These are phyloP conservation scores for Sebastes schlegelii DNA, from an alignment of 2,113 vertebrate species.

Conservation along the genomic window DNA sequence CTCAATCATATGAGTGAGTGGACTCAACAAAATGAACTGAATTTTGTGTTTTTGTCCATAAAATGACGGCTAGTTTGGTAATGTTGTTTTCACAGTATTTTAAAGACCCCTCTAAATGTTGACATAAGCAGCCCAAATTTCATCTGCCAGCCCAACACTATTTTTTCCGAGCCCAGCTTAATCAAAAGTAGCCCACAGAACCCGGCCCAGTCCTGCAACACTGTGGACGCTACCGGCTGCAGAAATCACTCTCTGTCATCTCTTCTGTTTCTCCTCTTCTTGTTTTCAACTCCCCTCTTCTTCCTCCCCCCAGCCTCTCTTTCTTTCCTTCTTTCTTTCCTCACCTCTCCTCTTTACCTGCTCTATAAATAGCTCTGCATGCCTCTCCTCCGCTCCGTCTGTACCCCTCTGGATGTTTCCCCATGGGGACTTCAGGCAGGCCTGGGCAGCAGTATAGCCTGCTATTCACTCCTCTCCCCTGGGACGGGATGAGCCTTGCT, in stretches of 20 bases:
- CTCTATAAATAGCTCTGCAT: slow-evolving; percentile 74
- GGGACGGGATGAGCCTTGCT: slow-evolving; percentile 60
- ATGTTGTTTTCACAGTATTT: no score
- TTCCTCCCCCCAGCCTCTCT: neutral
- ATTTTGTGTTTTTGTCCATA: no score
- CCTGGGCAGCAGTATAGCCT: slow-evolving; percentile 62
- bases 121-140: no score
- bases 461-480: slow-evolving; percentile 61
- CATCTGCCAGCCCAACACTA: no score
- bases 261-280: slow-evolving; percentile 24
- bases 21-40: no score
- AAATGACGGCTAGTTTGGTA: no score
- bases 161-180: no score
- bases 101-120: no score
- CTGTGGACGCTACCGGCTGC: slow-evolving; percentile 6
- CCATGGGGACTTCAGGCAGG: slow-evolving; percentile 63
- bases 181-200: no score
- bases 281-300: slow-evolving; percentile 30
- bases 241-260: slow-evolving; percentile 56
- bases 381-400: slow-evolving; percentile 53
- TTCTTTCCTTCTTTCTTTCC: neutral
- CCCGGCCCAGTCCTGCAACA: neutral
- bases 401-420: slow-evolving; percentile 66
- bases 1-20: no score
- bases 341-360: slow-evolving; percentile 69